Conservation (phyloP, 2,888 invertebrate genomes). For the Tetragonula carbonaria region DNA sequence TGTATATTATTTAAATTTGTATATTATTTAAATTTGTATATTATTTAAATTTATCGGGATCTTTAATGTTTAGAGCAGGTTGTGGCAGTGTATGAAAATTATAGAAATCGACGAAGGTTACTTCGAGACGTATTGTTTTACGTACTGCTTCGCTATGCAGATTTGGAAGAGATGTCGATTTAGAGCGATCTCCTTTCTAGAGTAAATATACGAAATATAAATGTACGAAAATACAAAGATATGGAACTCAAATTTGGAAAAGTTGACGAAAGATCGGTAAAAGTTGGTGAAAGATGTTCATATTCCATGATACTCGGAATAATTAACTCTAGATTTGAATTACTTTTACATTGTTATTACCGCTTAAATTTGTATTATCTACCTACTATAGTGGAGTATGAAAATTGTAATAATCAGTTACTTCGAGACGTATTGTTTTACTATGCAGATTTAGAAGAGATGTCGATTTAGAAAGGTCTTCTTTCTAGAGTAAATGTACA, state of each 20-base stretch:
- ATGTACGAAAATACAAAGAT: no score
- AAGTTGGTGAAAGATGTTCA: no score
- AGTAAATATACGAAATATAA: not conserved
- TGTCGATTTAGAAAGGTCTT: not conserved
- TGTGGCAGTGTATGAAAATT: not conserved
- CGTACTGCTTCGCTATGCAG: not conserved
- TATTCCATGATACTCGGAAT: no score
- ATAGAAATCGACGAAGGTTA: accelerated
- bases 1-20: not conserved
- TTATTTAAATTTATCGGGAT: not conserved
- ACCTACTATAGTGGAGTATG: not conserved
- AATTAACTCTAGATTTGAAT: no score
- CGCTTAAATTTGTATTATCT: not conserved
- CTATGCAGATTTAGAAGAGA: not conserved
- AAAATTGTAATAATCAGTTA: not conserved
- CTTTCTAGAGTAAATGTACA: not conserved
- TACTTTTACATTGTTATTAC: not conserved
- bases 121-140: not conserved
- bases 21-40: not conserved
- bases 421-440: not conserved
- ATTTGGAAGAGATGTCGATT: not conserved
- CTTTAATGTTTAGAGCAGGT: not conserved
- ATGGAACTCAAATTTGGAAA: no score
- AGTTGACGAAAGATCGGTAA: no score
- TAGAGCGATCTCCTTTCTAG: not conserved